These are phyloP conservation scores for Onychostruthus taczanowskii DNA, from an alignment of 2,113 vertebrate species.

Conservation along the genomic window DNA sequence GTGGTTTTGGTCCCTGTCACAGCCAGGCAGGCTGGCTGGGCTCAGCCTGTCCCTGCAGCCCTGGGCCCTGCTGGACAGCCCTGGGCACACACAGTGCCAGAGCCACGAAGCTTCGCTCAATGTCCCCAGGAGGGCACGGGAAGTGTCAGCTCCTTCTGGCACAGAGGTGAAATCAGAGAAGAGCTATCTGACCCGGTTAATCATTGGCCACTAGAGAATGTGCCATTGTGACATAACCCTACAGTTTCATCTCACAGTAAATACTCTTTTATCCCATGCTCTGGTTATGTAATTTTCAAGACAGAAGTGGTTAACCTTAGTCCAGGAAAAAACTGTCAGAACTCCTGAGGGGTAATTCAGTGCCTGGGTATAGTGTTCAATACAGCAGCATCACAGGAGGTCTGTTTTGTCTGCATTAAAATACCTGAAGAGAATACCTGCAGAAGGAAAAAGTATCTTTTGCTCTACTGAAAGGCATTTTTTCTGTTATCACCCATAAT, in stretches of 20 bases:
- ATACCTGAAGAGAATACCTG: not conserved
- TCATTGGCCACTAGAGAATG: not conserved
- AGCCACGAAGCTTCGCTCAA: not conserved
- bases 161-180: not conserved
- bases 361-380: not conserved
- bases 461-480: not conserved
- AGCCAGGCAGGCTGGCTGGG: rapidly evolving
- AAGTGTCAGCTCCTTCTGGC: not conserved
- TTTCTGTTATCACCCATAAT: not conserved
- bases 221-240: not conserved
- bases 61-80: not conserved
- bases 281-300: not conserved
- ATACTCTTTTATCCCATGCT: not conserved
- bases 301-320: not conserved
- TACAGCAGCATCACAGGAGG: not conserved
- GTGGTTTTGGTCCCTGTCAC: rapidly evolving
- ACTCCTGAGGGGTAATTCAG: not conserved
- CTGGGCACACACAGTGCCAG: not conserved
- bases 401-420: not conserved
- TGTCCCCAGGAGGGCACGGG: not conserved
- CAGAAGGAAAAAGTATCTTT: not conserved
- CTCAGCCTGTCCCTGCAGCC: rapidly evolving
- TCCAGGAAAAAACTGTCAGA: not conserved
- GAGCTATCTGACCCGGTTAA: not conserved
- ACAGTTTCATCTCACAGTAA: not conserved